phyloP scores from a whole-genome alignment of 2,113 vertebrate genomes.

The Burhinus bistriatus region DNA sequence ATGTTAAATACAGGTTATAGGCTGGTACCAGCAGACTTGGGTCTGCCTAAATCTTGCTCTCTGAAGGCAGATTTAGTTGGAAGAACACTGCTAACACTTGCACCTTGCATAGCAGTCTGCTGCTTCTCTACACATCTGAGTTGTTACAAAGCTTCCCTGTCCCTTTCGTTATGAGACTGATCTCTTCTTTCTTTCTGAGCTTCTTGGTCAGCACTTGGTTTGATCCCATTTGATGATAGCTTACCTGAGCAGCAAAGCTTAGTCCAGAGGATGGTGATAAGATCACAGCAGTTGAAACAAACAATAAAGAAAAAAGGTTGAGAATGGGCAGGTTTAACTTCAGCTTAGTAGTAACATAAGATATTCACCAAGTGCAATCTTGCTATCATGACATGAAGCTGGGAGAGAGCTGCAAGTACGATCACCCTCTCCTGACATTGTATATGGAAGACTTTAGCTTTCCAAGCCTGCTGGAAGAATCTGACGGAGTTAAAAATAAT shows the following conservation, averaged over 20 bases:
- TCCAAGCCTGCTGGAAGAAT: not conserved
- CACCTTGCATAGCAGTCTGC: not conserved
- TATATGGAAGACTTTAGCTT: not conserved
- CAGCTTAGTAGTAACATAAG: not conserved
- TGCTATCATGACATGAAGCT: not conserved
- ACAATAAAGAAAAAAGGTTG: not conserved
- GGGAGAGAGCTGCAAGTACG: not conserved
- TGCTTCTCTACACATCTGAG: not conserved
- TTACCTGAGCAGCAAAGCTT: not conserved
- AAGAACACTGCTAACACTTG: not conserved
- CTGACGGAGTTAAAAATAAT: not conserved
- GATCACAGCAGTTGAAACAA: not conserved
- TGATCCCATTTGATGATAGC: not conserved
- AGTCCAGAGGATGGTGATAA: not conserved
- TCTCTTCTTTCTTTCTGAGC: not conserved
- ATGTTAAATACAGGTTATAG: not conserved
- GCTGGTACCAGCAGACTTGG: not conserved
- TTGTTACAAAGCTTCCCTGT: not conserved
- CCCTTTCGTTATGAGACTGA: not conserved
- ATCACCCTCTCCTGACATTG: not conserved
- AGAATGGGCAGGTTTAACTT: not conserved
- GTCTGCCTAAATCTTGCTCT: not conserved
- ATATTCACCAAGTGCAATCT: not conserved
- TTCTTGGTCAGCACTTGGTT: not conserved
- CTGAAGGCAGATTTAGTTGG: not conserved